These are phyloP conservation scores for Cynopterus sphinx DNA, from an alignment of 2,797 vertebrate species.

Conservation along the genomic window DNA sequence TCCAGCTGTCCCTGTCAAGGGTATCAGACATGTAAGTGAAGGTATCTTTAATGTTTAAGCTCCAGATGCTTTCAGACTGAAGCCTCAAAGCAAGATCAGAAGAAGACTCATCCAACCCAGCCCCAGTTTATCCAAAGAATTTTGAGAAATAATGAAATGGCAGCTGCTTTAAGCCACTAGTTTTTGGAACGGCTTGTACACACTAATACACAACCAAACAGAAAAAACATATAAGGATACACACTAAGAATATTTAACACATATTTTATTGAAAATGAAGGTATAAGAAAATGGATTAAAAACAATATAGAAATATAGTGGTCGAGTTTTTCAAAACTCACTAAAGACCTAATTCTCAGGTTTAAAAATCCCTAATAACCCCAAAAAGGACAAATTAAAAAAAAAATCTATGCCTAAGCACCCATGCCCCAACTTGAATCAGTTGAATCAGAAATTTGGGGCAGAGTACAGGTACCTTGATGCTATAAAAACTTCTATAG, in stretches of 20 bases:
- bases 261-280: neutral
- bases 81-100: neutral
- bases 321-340: neutral
- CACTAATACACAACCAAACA: neutral
- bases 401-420: neutral
- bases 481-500: neutral
- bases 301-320: neutral
- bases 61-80: neutral
- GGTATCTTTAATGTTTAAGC: neutral
- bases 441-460: neutral
- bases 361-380: neutral
- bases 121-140: neutral
- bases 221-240: neutral
- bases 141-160: neutral
- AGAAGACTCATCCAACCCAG: neutral
- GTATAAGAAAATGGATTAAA: neutral
- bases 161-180: neutral
- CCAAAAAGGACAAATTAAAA: neutral
- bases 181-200: neutral
- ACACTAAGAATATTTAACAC: neutral
- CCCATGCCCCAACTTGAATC: neutral
- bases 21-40: neutral
- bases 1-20: neutral
- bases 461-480: neutral
- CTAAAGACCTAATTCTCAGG: neutral